Percentiles rank a stretch among this genome's conserved stretches.
phyloP scores from a whole-genome alignment of 2,797 vertebrate species.

The Poeciliopsis presidionis region DNA sequence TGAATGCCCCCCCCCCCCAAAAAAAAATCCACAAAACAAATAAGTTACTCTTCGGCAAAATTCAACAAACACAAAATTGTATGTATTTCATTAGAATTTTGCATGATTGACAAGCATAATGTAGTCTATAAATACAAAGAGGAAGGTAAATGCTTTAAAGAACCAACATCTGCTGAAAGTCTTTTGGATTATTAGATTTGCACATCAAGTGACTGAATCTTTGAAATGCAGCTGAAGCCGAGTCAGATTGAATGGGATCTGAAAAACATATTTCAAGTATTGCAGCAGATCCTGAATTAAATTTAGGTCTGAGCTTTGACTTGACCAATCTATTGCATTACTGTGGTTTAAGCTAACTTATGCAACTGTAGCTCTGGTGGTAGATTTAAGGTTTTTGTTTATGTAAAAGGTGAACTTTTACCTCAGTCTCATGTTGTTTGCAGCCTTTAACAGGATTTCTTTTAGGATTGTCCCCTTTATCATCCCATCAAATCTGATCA shows the following conservation, averaged over 20 bases:
- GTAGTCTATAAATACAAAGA: background rate
- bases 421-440: background rate
- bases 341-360: background rate
- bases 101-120: background rate
- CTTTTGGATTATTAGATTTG: background rate
- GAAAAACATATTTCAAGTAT: background rate
- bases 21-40: constrained; percentile 45
- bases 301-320: background rate
- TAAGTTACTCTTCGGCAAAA: background rate
- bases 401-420: background rate
- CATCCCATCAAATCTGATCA: background rate
- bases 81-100: background rate
- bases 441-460: background rate
- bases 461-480: background rate
- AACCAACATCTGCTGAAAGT: background rate
- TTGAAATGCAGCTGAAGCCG: background rate
- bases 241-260: background rate
- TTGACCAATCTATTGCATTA: background rate
- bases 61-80: background rate
- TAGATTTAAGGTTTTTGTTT: background rate
- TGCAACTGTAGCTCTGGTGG: background rate
- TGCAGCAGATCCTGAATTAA: background rate
- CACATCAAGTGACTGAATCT: background rate
- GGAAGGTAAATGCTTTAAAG: background rate
- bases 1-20: background rate